Percentiles rank a stretch among this genome's conserved stretches.
These are phyloP conservation scores for Aproaerema taeniolella DNA, from an alignment of 2,888 invertebrate genomes.

Conservation along the genomic window DNA sequence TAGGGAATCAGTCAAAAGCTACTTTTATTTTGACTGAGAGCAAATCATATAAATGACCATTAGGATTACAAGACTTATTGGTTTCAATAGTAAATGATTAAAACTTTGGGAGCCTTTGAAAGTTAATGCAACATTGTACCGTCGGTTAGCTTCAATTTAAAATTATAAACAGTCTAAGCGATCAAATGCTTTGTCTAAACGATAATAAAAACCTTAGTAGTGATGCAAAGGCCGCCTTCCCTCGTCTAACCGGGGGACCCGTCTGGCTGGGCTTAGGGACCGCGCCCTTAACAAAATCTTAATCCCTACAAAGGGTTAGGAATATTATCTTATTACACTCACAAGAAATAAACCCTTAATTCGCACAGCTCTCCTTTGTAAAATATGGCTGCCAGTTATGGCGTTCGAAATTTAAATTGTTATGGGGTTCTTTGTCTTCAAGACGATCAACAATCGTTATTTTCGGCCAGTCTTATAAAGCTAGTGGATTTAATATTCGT, in stretches of 20 bases:
- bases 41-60: no score
- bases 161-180: not conserved
- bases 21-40: constrained; percentile 10
- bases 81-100: no score
- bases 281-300: constrained; percentile 75
- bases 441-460: constrained; percentile 1
- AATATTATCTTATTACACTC: constrained; percentile 73
- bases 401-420: constrained; percentile 7
- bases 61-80: no score
- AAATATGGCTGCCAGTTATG: constrained; percentile 41
- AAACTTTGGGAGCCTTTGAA: no score
- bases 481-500: no score
- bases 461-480: not conserved
- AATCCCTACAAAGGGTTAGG: constrained; percentile 76
- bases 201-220: constrained; percentile 67
- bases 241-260: constrained; percentile 49
- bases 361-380: constrained; percentile 45
- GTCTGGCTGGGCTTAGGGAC: constrained; percentile 60
- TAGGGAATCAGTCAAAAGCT: constrained; percentile 13
- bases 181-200: constrained; percentile 36
- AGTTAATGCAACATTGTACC: no score
- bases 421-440: constrained; percentile 4
- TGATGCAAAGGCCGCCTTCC: constrained; percentile 45
- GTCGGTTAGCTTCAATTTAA: no score
- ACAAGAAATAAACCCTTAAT: constrained; percentile 71